These are phyloP conservation scores for Nettapus auritus DNA, from an alignment of 2,113 vertebrate species.

Conservation along the genomic window DNA sequence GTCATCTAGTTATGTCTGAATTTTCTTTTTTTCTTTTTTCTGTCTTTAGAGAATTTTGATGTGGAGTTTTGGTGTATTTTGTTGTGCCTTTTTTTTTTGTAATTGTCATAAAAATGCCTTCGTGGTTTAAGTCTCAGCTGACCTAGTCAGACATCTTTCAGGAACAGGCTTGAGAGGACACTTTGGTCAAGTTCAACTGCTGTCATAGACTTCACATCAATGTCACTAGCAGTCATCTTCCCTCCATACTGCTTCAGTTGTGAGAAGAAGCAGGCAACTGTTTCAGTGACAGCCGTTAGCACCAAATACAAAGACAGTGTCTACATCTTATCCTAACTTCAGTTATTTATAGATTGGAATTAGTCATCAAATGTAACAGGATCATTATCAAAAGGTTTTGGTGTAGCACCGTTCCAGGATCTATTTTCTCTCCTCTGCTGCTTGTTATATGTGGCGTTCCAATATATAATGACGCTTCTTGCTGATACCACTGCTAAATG, in stretches of 20 bases:
- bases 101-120: neutral
- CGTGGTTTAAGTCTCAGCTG: neutral
- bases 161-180: neutral
- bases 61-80: neutral
- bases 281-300: neutral
- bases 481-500: neutral
- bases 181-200: neutral
- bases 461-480: neutral
- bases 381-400: neutral
- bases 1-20: neutral
- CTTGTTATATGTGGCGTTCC: neutral
- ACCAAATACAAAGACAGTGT: neutral
- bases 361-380: neutral
- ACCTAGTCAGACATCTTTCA: neutral
- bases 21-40: neutral
- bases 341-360: neutral
- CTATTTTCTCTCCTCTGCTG: neutral
- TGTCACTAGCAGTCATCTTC: neutral
- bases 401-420: neutral
- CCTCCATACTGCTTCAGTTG: neutral
- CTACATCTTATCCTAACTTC: neutral
- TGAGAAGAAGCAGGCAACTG: neutral
- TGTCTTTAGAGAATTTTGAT: neutral
- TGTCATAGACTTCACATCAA: neutral
- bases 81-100: too few relatives aligned